Evolutionary conservation across 2,888 invertebrate species (phyloP), one percentile per base, ranked within the genome.

Genomic region (Archips crataeganus): DNA sequence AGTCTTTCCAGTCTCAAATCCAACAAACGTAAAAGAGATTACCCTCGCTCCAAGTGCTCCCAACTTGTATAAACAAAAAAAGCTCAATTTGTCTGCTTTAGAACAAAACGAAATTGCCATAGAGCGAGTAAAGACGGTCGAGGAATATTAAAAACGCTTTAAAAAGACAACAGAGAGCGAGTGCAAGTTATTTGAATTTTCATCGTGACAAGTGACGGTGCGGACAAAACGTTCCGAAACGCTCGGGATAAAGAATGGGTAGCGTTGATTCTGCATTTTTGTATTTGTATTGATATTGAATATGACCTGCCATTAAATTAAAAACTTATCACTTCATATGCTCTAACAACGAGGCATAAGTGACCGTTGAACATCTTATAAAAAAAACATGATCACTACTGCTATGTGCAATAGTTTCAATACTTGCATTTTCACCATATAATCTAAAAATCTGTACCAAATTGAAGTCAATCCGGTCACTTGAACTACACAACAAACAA

Each of bases 1-100:
- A 89, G 85, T 85, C 82, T 79, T 82, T 81, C 81, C 84, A 87
- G 86, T 89, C 90, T 90, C 90, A 89, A 91, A 91, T 90, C 89
- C 87, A 89, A 92, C 93, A 90, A 92, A 92, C 92, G 90, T 87
- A 91, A 93, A 93, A 90, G 91, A 92, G 93, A 94, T 94, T 94
- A 94, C 92, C 89, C 82, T 87, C 90, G 92, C 92, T 91, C 90
- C 89, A 89, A 90, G 91, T 92, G 93, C 86, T 90, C 88, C 87
- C 89, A 90, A 92, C 92, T 93, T 93, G 90, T 89, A 92, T 89
- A 93, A 92, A 93, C 92, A 94, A 93, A 94, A 23, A 84, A 92
- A 88, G 78, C 90, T 86, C 89, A 89, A 92, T 90, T 91, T 87
- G 87, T 85, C 86, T 80, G 90, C 84, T 92, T 91, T 90, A 91